Evolutionary conservation across 2,113 vertebrate species (phyloP).

Genomic region (Arizona elegans): DNA sequence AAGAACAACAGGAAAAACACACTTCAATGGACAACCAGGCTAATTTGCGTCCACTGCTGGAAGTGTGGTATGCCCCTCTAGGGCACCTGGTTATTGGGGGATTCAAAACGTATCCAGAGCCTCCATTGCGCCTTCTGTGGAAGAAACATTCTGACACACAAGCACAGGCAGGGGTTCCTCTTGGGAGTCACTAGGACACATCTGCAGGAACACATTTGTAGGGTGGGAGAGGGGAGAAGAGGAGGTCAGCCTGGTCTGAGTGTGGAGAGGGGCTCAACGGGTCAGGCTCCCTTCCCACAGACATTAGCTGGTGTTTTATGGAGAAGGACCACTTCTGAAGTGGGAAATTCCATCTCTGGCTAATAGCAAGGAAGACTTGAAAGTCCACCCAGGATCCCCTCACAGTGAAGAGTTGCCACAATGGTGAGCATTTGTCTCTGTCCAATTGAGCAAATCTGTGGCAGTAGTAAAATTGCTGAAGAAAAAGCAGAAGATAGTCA

Average conservation of each 20-base stretch:
- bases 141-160: constrained; percentile 43
- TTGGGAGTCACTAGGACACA: neutral
- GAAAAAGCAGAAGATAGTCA: neutral
- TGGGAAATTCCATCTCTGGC: constrained; percentile 26
- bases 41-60: constrained; percentile 50
- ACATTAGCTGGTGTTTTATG: fast-evolving
- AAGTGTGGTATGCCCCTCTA: constrained; percentile 44
- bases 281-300: neutral
- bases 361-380: neutral
- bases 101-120: constrained; percentile 58
- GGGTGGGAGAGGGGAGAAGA: no score
- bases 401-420: neutral
- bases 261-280: neutral
- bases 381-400: neutral
- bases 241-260: neutral
- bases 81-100: constrained; percentile 51
- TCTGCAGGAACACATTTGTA: neutral
- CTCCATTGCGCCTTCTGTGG: constrained; percentile 40
- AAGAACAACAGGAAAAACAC: constrained; percentile 21
- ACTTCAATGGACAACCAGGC: constrained; percentile 33
- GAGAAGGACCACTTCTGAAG: constrained; percentile 31
- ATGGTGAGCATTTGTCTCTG: neutral
- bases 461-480: neutral
- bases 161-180: constrained; percentile 31
- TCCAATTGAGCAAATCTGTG: neutral